These are phyloP conservation scores for Oxycera nigricornis DNA, from an alignment of 2,888 invertebrate species.

Conservation along the genomic window DNA sequence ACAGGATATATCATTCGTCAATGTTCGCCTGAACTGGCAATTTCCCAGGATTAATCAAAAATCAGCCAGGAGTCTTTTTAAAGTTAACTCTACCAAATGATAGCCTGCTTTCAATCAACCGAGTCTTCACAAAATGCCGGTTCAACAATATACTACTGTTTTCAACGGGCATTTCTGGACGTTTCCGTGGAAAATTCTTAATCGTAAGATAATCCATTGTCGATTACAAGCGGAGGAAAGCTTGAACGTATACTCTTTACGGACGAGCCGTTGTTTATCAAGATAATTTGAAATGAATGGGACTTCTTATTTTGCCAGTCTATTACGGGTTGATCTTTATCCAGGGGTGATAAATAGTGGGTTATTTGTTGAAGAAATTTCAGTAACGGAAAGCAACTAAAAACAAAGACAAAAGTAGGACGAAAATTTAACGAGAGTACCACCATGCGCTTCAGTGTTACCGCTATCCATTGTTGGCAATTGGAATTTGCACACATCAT, in stretches of 20 bases:
- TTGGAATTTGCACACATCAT: no score
- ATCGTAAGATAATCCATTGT: background rate
- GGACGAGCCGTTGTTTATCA: conserved; percentile 40
- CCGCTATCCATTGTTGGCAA: no score
- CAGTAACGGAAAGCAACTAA: background rate
- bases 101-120: no score
- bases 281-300: conserved; percentile 46
- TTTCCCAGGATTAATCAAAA: no score
- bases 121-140: no score
- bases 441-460: background rate
- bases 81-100: no score
- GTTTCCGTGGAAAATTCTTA: background rate
- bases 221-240: background rate
- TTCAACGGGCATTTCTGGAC: background rate
- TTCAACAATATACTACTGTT: no score
- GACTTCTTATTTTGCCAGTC: conserved; percentile 43
- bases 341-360: conserved; percentile 42
- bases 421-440: background rate
- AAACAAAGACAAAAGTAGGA: background rate
- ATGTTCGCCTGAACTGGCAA: no score
- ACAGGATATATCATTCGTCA: no score
- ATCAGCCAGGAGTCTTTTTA: no score
- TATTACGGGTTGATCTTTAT: conserved; percentile 46
- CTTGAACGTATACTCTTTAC: no score
- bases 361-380: background rate